Conservation (phyloP, 2,888 invertebrate species). For the Ectobius pallidus region DNA sequence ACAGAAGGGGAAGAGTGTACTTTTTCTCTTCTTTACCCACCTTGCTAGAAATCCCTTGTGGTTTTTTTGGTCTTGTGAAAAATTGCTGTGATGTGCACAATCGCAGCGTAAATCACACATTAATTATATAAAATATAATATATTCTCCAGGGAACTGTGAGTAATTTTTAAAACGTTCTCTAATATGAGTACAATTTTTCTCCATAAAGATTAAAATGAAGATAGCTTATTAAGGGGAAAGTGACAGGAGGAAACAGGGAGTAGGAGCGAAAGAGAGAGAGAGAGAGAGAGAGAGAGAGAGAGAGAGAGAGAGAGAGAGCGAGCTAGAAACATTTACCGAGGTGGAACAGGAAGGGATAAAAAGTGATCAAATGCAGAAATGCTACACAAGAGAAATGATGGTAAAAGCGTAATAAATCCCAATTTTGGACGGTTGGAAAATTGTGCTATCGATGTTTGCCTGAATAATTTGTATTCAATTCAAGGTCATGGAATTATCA, state of each 20-base stretch:
- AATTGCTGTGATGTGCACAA: background rate
- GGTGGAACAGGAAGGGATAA: background rate
- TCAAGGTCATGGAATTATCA: too few species aligned
- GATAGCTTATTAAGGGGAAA: constrained; percentile 7
- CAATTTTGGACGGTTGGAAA: background rate
- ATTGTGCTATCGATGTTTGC: background rate
- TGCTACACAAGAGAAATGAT: background rate
- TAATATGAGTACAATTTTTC: background rate
- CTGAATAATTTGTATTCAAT: too few species aligned
- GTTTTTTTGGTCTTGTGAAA: background rate
- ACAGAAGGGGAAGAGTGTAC: too few species aligned
- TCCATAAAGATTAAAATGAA: constrained; percentile 16
- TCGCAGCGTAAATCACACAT: constrained; percentile 3
- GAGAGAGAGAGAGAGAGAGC: too few species aligned
- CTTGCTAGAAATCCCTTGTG: background rate
- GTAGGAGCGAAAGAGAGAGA: too few species aligned
- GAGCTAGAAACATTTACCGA: too few species aligned
- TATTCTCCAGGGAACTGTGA: background rate
- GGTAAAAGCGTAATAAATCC: background rate
- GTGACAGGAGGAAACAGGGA: background rate
- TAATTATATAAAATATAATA: background rate
- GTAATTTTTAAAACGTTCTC: background rate
- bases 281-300: too few species aligned
- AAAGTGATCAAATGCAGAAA: too few species aligned
- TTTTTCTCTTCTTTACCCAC: too few species aligned